phyloP scores from a whole-genome alignment of 2,113 vertebrate species.

The Dryoscopus gambensis region DNA sequence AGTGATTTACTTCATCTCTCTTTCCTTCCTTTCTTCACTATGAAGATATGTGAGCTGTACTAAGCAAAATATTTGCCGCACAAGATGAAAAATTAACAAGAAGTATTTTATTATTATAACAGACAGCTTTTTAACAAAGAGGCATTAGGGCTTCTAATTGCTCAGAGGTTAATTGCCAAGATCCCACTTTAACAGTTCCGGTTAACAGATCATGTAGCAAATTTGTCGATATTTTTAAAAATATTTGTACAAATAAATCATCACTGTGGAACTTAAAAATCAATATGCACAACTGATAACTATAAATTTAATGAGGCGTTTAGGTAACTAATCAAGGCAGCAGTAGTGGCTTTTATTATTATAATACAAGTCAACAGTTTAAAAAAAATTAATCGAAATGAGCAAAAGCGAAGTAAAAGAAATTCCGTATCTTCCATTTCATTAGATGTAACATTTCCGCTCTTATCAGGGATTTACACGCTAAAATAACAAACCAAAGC shows the following conservation, averaged over 20 bases:
- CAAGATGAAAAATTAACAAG: not conserved
- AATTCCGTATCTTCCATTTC: not conserved
- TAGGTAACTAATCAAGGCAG: not conserved
- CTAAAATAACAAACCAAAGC: not conserved
- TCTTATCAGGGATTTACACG: not conserved
- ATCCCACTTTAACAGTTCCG: not conserved
- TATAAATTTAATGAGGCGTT: not conserved
- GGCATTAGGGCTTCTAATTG: not conserved
- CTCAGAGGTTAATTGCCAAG: not conserved
- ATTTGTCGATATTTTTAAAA: not conserved
- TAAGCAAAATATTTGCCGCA: not conserved
- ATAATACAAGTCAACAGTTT: not conserved
- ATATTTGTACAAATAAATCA: not conserved
- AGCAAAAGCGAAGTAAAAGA: not conserved
- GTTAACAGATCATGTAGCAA: not conserved
- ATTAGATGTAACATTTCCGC: not conserved
- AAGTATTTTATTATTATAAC: not conserved
- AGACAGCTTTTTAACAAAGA: not conserved
- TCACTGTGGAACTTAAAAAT: not conserved
- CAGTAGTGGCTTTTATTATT: not conserved
- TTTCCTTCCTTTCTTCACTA: not conserved
- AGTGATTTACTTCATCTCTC: not conserved
- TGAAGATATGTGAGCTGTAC: rapidly evolving
- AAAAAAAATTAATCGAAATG: not conserved
- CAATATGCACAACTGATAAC: not conserved